Percentiles rank a stretch among this genome's conserved stretches.
These are phyloP conservation scores for Ornithoptera alexandrae DNA, from an alignment of 2,888 invertebrate species.

Conservation along the genomic window DNA sequence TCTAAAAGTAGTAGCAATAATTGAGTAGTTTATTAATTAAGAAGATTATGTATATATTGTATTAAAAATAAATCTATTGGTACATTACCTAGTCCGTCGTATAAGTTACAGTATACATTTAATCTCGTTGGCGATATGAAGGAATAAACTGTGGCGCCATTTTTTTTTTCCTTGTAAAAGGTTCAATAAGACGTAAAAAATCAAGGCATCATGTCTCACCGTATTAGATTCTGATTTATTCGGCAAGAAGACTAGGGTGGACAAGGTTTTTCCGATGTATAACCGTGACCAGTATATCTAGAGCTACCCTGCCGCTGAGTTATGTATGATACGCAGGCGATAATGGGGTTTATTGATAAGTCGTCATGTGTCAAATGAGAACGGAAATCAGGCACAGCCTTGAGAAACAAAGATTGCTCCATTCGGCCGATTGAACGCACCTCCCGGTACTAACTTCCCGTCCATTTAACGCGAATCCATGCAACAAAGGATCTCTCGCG, in stretches of 20 bases:
- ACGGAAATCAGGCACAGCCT: conserved; percentile 64
- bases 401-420: conserved; percentile 76
- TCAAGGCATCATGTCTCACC: conserved; percentile 66
- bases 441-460: conserved; percentile 76
- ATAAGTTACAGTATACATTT: neutral
- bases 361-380: conserved; percentile 49
- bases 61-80: no score
- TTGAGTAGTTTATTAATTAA: no score
- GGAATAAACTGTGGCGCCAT: neutral
- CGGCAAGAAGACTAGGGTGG: conserved; percentile 63
- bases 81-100: no score
- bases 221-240: conserved; percentile 77
- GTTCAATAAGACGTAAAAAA: conserved; percentile 71
- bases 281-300: conserved; percentile 46
- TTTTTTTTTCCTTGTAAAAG: conserved; percentile 39
- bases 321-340: conserved; percentile 31
- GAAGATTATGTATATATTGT: no score
- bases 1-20: no score
- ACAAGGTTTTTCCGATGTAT: conserved; percentile 56
- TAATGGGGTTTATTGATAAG: conserved; percentile 43
- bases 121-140: neutral
- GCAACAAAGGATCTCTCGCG: conserved; percentile 75
- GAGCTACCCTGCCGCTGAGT: conserved; percentile 46
- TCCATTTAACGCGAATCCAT: conserved; percentile 77
- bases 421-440: conserved; percentile 73